Conservation (phyloP, 2,113 vertebrate species). For the Passer domesticus region DNA sequence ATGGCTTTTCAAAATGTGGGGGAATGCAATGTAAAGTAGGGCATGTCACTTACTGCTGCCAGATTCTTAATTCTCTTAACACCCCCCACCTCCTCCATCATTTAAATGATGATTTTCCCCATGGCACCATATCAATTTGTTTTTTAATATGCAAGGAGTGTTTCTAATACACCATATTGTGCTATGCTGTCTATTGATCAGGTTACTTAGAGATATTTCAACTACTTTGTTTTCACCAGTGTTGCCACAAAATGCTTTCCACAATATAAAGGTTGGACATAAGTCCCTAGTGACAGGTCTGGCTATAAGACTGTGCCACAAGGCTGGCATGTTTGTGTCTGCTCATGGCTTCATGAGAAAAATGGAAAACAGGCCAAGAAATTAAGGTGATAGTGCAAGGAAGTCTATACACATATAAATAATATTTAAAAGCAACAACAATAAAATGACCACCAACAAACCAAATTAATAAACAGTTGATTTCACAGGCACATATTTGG, state of each 20-base stretch:
- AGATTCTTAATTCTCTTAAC: background rate
- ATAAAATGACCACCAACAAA: background rate
- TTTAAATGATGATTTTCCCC: background rate
- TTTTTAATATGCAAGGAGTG: background rate
- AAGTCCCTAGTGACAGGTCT: background rate
- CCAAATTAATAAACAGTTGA: background rate
- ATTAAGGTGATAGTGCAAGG: background rate
- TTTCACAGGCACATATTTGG: background rate
- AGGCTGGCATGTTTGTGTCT: background rate
- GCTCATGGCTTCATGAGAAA: background rate
- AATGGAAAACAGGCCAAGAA: background rate
- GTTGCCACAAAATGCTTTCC: background rate
- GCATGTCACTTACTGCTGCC: background rate
- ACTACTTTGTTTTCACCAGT: background rate
- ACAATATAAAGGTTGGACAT: background rate
- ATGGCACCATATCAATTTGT: rapidly evolving
- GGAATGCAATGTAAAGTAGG: background rate
- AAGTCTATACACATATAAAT: background rate
- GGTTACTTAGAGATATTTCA: background rate
- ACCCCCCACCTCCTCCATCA: background rate
- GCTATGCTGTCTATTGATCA: background rate
- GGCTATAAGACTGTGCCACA: background rate
- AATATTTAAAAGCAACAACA: background rate
- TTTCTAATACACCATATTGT: background rate
- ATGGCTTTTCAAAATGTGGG: background rate